These are phyloP conservation scores for Phrixothrix hirtus DNA, from an alignment of 2,888 invertebrate species.

Conservation along the genomic window DNA sequence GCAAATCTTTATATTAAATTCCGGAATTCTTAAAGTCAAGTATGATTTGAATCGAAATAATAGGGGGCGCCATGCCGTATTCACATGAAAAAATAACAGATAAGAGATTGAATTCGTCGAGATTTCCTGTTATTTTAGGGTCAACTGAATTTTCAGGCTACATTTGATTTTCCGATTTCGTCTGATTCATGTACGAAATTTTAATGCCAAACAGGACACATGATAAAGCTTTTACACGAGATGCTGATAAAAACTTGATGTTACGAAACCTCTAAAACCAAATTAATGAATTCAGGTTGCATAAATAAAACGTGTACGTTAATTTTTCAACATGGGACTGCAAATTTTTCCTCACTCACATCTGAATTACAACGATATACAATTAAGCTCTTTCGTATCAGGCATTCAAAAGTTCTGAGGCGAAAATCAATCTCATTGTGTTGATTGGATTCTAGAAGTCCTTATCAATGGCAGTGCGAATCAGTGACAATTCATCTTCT, in stretches of 20 bases:
- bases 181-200: slow-evolving; percentile 33
- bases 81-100: slow-evolving; percentile 35
- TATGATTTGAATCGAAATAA: slow-evolving; percentile 28
- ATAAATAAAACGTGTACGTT: slow-evolving; percentile 14
- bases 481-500: no score
- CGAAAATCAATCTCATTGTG: no score
- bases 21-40: not conserved
- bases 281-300: slow-evolving; percentile 17
- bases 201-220: slow-evolving; percentile 13
- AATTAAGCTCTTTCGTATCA: no score
- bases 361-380: no score
- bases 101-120: slow-evolving; percentile 35
- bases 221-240: slow-evolving; percentile 9
- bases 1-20: not conserved
- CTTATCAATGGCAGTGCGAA: no score
- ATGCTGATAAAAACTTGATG: slow-evolving; percentile 11
- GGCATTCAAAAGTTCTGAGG: no score
- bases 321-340: no score
- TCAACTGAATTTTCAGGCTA: slow-evolving; percentile 36
- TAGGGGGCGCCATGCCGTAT: slow-evolving; percentile 26
- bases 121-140: slow-evolving; percentile 36
- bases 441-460: no score
- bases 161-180: slow-evolving; percentile 33
- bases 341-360: no score
- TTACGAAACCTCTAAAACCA: slow-evolving; percentile 12